Evolutionary conservation across 2,888 invertebrate species (phyloP), one percentile per base, ranked within the genome.

Genomic region (Agrochola lychnidis): DNA sequence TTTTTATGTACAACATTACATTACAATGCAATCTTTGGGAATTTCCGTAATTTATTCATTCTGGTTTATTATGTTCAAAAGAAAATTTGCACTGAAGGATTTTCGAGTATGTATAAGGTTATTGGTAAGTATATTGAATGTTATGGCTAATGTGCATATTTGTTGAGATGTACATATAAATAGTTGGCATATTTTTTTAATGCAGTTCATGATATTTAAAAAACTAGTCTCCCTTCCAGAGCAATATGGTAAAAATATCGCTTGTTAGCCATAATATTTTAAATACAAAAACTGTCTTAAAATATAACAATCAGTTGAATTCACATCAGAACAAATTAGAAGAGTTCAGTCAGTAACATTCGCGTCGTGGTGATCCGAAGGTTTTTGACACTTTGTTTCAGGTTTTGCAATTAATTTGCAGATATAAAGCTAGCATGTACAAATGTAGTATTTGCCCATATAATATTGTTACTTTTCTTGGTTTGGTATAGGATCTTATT

Each of bases 71-170:
- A 53, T 42, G n/a, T 63, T 53, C 53, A 48, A 62, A 45, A 81
- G 73, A 62, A 70, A 81, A 62, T 56, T 63, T 22, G 22, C 48
- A 63, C 45, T 56, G n/a, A 36, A 40, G 53, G 22, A 53, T 77
- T 78, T 62, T 25, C 22, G 30, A 45, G 25, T 73, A 62, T 62
- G 56, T 48, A 42, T 77, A 57, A 40, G n/a, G 30, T 81, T 57
- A 63, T 63, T 56, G 82, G 82, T 78, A 76, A 82, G 78, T 78
- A 82, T 22, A 48, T 62, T 81, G 36, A 77, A 76, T 79, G 57
- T 57, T 10, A 62, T 78, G 45, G 62, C 30, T 62, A 53, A 61
- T 53, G 45, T n/a, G 45, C 45, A 22, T 72, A 53, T 80, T 80
- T 25, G 45, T 75, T 57, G 40, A 56, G 45, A 40, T 56, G n/a